These are phyloP conservation scores for Heliothis subflexa DNA, from an alignment of 1,140 invertebrate genomes.

Conservation along the genomic window DNA sequence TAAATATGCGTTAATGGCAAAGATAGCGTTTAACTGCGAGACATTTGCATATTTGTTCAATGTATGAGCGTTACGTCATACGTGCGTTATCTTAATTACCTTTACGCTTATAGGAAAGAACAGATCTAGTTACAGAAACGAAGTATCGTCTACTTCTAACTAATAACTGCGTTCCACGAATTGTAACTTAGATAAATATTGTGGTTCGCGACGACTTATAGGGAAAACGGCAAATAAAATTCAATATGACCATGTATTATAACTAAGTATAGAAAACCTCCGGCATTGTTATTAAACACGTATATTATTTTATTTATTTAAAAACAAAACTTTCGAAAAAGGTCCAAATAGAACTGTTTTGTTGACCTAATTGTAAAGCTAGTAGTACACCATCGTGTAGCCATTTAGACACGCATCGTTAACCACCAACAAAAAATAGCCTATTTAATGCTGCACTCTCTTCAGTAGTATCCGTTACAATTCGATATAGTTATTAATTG, in stretches of 20 bases:
- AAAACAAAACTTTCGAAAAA: background rate
- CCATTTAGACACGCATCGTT: slow-evolving; percentile 32
- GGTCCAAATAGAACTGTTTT: background rate
- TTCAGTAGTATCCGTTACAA: slow-evolving; percentile 9
- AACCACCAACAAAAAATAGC: slow-evolving; percentile 1
- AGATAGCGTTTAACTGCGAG: slow-evolving; percentile 13
- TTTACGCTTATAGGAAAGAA: slow-evolving; percentile 5
- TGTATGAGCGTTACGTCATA: slow-evolving; percentile 18
- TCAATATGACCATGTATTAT: background rate
- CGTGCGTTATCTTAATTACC: slow-evolving; percentile 39
- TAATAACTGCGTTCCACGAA: background rate
- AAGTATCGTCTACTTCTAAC: background rate
- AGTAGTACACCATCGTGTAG: slow-evolving; percentile 20
- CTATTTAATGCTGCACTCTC: slow-evolving; percentile 3
- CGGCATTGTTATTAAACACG: background rate
- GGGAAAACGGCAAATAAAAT: background rate
- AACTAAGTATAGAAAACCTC: too few species aligned
- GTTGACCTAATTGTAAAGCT: slow-evolving; percentile 16
- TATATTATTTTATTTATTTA: background rate
- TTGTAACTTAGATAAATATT: background rate
- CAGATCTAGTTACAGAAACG: slow-evolving; percentile 27
- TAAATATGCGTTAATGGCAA: slow-evolving; percentile 34
- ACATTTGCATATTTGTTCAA: slow-evolving; percentile 44
- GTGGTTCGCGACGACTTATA: background rate
- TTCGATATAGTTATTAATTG: slow-evolving; percentile 23